phyloP scores from a whole-genome alignment of 2,797 vertebrate genomes.

The Enteromius paludinosus region DNA sequence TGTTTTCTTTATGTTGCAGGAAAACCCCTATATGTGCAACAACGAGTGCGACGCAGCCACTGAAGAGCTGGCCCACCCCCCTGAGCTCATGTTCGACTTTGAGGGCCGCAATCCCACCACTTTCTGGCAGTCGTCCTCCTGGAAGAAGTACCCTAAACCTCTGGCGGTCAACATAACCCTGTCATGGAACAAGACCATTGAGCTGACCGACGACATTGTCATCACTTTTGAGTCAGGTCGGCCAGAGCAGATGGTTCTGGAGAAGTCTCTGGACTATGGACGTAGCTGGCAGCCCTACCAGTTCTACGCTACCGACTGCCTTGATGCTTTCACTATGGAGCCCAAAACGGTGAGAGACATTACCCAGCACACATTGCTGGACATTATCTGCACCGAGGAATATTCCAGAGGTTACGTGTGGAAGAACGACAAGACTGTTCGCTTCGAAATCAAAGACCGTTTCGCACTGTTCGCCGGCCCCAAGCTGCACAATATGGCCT shows the following conservation, averaged over 20 bases:
- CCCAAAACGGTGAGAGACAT: constrained; percentile 93
- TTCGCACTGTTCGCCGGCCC: constrained; percentile 97
- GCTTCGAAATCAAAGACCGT: constrained; percentile 98
- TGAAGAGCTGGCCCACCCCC: constrained; percentile 93
- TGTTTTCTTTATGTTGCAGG: constrained; percentile 75
- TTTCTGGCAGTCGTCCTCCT: constrained; percentile 97
- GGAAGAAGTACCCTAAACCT: constrained; percentile 93
- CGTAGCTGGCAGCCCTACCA: constrained; percentile 97
- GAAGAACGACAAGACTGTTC: constrained; percentile 96
- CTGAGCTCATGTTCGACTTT: constrained; percentile 94
- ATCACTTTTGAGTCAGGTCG: constrained; percentile 96
- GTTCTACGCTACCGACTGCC: constrained; percentile 96
- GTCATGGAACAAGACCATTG: constrained; percentile 98
- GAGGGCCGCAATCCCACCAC: constrained; percentile 96
- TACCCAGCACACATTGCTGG: constrained; percentile 90
- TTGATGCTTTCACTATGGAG: constrained; percentile 98
- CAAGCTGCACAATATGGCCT: constrained; percentile 96
- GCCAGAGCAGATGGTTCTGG: constrained; percentile 97
- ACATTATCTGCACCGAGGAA: constrained; percentile 99
- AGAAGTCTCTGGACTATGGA: constrained; percentile 96
- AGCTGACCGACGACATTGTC: constrained; percentile 96
- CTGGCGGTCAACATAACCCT: constrained; percentile 95
- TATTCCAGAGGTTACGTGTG: constrained; percentile 94
- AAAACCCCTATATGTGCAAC: constrained; percentile 99
- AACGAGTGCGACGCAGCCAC: constrained; percentile 96